These are phyloP conservation scores for Zoanthus solanderi DNA, from an alignment of 92 coral and sea anemone genomes.

Conservation along the genomic window DNA sequence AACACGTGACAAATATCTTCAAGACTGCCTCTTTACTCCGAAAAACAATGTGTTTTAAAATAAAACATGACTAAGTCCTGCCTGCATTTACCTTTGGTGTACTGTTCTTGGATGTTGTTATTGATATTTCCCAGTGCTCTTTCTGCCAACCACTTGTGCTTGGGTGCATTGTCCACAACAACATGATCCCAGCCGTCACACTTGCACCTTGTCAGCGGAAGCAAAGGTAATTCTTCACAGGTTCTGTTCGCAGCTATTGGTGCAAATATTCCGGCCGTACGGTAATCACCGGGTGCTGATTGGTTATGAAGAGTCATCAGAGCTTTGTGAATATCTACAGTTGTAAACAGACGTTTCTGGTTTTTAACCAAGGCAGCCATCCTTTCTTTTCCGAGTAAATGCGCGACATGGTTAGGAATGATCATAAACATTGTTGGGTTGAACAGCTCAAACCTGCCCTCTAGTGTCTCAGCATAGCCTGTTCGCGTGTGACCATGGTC, in stretches of 20 bases:
- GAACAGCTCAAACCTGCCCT: slow-evolving; percentile 78
- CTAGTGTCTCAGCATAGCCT: slow-evolving; percentile 64
- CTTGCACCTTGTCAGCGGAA: slow-evolving; percentile 68
- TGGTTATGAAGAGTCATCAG: slow-evolving; percentile 76
- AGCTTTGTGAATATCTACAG: slow-evolving; percentile 78
- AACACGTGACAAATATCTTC: no score
- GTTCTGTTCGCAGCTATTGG: slow-evolving; percentile 52
- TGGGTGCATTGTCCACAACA: slow-evolving; percentile 56
- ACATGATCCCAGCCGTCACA: slow-evolving; percentile 70
- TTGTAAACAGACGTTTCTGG: slow-evolving; percentile 77
- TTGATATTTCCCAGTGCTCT: slow-evolving; percentile 65
- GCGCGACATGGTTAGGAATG: slow-evolving; percentile 73
- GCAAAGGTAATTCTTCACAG: slow-evolving; percentile 59
- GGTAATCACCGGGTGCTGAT: slow-evolving; percentile 42
- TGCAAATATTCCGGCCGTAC: slow-evolving; percentile 55
- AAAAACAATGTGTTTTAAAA: no score
- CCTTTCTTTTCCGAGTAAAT: slow-evolving; percentile 62
- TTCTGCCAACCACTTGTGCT: slow-evolving; percentile 66
- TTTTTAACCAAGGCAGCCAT: slow-evolving; percentile 74
- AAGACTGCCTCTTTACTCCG: no score
- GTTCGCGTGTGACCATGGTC: slow-evolving; percentile 90
- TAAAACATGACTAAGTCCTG: no score
- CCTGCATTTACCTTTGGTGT: slow-evolving; percentile 43
- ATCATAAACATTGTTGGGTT: slow-evolving; percentile 81
- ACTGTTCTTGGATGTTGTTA: slow-evolving; percentile 67